Evolutionary conservation across 92 coral and sea anemone species (phyloP).

Genomic region (Epizoanthus illoricatus): DNA sequence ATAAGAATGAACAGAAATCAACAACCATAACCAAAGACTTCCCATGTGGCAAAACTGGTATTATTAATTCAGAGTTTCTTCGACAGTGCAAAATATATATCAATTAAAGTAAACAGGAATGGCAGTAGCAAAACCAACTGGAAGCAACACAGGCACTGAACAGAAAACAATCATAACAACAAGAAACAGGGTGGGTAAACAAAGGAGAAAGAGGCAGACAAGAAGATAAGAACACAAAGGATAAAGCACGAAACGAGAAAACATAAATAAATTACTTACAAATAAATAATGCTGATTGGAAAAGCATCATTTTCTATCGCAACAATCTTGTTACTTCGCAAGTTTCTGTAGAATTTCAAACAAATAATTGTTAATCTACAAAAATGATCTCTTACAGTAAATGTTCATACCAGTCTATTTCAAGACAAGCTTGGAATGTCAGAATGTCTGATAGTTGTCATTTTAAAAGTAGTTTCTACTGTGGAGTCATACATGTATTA

Average conservation of each 20-base stretch:
- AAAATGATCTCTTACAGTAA: not conserved
- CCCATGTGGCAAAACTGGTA: too few species aligned
- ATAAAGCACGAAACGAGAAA: not conserved
- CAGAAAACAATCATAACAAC: not conserved
- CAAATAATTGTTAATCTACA: too few species aligned
- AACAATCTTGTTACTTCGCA: conserved; percentile 62
- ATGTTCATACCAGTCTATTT: not conserved
- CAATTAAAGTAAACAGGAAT: too few species aligned
- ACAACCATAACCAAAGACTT: too few species aligned
- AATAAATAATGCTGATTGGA: conserved; percentile 52
- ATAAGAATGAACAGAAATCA: too few species aligned
- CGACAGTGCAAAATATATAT: too few species aligned
- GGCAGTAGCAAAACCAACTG: not conserved
- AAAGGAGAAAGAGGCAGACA: not conserved
- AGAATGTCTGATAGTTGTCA: too few species aligned
- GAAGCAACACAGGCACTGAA: not conserved
- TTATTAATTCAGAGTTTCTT: too few species aligned
- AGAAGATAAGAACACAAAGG: not conserved
- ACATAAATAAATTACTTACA: conserved; percentile 58
- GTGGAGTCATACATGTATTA: too few species aligned
- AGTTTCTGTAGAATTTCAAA: conserved; percentile 36
- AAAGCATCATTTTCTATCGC: conserved; percentile 90
- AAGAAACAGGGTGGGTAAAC: not conserved
- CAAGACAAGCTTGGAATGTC: too few species aligned
- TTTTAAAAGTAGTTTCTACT: too few species aligned